phyloP scores from a whole-genome alignment of 2,888 invertebrate species.

The Dynastes tityus region DNA sequence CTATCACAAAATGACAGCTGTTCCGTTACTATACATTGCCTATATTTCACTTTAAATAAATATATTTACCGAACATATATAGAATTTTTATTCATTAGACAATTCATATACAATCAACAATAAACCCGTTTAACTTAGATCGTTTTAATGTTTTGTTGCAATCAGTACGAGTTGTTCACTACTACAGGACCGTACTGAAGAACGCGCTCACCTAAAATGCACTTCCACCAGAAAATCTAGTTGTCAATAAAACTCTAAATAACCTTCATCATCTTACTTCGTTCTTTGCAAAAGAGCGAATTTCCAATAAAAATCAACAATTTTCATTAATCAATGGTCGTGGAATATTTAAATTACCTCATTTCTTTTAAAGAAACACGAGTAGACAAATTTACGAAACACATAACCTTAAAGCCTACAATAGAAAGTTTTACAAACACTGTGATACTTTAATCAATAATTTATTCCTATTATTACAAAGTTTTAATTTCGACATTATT shows the following conservation, averaged over 20 bases:
- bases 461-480: conserved; percentile 10
- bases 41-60: conserved; percentile 42
- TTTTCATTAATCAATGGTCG: conserved; percentile 14
- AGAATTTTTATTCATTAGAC: conserved; percentile 29
- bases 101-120: conserved; percentile 30
- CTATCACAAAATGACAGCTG: conserved; percentile 54
- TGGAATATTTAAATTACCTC: conserved; percentile 3
- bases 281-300: conserved; percentile 10
- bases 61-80: conserved; percentile 14
- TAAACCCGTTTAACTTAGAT: conserved; percentile 39
- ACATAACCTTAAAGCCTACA: conserved; percentile 35
- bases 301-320: conserved; percentile 5
- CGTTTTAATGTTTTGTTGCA: conserved; percentile 31
- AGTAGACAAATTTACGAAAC: conserved; percentile 8
- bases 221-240: conserved; percentile 29
- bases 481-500: not conserved
- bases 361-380: conserved; percentile 16
- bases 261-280: conserved; percentile 17
- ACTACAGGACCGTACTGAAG: conserved; percentile 42
- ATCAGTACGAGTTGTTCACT: conserved; percentile 37
- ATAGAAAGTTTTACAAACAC: conserved; percentile 38
- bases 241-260: conserved; percentile 35
- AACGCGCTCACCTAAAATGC: conserved; percentile 40
- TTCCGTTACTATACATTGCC: conserved; percentile 50
- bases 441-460: conserved; percentile 27